Base-by-base conservation (phyloP, 1,140 invertebrate species). In the Scylla paramamosain region DNA sequence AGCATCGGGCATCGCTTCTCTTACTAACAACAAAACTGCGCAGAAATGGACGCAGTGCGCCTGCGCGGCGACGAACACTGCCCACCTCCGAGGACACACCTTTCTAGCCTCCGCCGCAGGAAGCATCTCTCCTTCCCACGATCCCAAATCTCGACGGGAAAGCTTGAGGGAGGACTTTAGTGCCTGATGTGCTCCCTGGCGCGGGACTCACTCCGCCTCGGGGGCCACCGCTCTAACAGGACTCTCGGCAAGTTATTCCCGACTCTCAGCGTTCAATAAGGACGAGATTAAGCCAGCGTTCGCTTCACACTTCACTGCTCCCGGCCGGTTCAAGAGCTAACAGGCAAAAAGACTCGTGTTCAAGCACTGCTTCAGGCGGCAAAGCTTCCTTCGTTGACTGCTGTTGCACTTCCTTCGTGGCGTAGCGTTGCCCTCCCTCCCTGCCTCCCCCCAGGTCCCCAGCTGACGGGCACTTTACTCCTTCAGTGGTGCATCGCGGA, bases 301-400 rank as follows among this genome's bases (percentile, higher is more conserved):
- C 28, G 10, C 90, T 91, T 91, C 90, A 91, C 52, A 91, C 90
- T 31, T 39, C 52, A n/a, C 90, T 91, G 90, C 90, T 77, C 67
- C 48, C 59, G 28, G n/a, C 67, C 29, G 90, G 90, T 32, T 77
- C 14, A 77, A 91, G 90, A 77, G 67, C 59, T 91, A 8, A 46
- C 89, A 91, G 14, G 28, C 12, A 77, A 77, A 91, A 91, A 91
- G 48, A 59, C 10, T 28, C 14, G 46, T 91, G 90, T 39, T 91
- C 67, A n/a, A 3, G 67, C 67, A 25, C 10, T 77, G 20, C 67
- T 77, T n/a, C 10, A 77, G 67, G 67, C n/a, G 67, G 67, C n/a
- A n/a, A n/a, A n/a, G 67, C 67, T 77, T n/a, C 67, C 67, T 77
- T 77, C 67, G n/a, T n/a, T 20, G 4, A 12, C 20, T 77, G 67